These are phyloP conservation scores for Anthonomus grandis DNA, from an alignment of 1,140 invertebrate species.

Conservation along the genomic window DNA sequence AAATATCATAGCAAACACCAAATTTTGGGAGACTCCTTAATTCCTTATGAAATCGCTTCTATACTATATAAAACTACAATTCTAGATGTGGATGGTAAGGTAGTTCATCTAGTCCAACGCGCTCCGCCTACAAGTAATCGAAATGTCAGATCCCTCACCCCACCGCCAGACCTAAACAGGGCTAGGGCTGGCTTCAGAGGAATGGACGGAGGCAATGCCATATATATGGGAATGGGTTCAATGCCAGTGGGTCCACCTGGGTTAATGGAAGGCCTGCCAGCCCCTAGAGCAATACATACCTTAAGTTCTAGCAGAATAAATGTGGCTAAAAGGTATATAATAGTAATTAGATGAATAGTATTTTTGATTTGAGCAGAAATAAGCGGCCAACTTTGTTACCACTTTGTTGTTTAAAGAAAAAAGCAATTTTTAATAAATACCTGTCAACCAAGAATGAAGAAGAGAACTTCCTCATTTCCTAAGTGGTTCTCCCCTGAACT, in stretches of 20 bases:
- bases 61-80: no score
- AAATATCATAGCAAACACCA: no score
- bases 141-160: constrained; percentile 44
- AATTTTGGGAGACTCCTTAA: no score
- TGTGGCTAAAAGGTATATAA: constrained; percentile 47
- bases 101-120: constrained; percentile 89
- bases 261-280: constrained; percentile 55
- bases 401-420: no score
- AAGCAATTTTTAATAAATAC: no score
- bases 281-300: constrained; percentile 48
- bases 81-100: constrained; percentile 86
- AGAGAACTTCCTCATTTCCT: no score
- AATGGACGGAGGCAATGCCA: constrained; percentile 48
- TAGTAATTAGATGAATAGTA: constrained; percentile 7
- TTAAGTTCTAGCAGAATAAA: constrained; percentile 50
- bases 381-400: not conserved
- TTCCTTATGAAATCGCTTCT: no score
- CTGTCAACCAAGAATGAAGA: no score
- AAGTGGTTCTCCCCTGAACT: no score
- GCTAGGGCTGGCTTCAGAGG: constrained; percentile 41
- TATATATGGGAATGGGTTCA: constrained; percentile 62
- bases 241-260: constrained; percentile 61
- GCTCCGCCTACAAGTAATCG: constrained; percentile 59
- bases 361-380: not conserved
- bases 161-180: constrained; percentile 43